Conservation (phyloP, 2,113 vertebrate genomes). For the Phalacrocorax carbo region DNA sequence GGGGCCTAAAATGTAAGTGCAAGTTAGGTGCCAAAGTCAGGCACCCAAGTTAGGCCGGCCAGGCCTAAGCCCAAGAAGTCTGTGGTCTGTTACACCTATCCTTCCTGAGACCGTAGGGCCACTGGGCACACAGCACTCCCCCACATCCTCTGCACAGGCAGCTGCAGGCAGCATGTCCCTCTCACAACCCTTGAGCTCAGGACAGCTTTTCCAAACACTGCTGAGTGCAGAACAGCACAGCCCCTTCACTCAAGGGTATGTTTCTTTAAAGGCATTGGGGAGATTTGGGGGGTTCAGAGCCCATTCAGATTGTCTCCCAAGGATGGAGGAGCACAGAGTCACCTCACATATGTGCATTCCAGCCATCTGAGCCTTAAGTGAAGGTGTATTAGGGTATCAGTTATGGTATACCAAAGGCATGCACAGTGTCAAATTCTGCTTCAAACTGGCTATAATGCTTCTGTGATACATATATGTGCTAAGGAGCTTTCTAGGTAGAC, state of each 20-base stretch:
- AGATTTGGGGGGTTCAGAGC: rapidly evolving
- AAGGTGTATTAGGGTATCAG: background rate
- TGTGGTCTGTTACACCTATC: rapidly evolving
- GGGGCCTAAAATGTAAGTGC: background rate
- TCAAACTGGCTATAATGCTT: background rate
- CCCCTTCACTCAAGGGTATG: rapidly evolving
- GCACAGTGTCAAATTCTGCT: background rate
- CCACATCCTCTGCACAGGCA: rapidly evolving
- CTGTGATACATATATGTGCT: background rate
- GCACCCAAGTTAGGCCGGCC: rapidly evolving
- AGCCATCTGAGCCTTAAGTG: background rate
- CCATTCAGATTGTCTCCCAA: background rate
- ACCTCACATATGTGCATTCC: background rate
- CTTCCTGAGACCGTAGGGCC: rapidly evolving
- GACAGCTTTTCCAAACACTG: background rate
- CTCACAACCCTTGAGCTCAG: rapidly evolving
- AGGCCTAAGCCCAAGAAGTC: background rate
- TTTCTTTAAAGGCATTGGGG: rapidly evolving
- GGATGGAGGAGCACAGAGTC: background rate
- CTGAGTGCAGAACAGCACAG: rapidly evolving
- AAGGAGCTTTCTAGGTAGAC: background rate
- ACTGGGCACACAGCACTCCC: rapidly evolving
- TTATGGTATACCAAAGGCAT: background rate
- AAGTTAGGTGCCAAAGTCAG: background rate
- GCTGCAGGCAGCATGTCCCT: background rate